Evolutionary conservation across 2,797 vertebrate species (phyloP).

Genomic region (Trichosurus vulpecula): DNA sequence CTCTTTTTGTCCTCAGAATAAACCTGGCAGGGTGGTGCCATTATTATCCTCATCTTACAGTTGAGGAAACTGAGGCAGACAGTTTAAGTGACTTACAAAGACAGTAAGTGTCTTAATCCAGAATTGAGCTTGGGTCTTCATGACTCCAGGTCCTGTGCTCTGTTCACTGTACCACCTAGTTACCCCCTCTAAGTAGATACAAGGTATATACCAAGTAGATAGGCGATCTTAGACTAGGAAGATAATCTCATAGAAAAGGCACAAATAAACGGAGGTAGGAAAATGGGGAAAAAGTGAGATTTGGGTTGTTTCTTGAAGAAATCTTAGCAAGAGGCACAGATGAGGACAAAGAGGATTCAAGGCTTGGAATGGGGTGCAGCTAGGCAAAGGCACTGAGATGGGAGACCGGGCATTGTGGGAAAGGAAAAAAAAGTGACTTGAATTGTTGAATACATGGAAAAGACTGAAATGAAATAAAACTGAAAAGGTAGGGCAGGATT

Average conservation of each 20-base stretch:
- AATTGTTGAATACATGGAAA: neutral
- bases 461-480: neutral
- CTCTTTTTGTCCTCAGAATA: neutral
- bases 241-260: neutral
- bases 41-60: neutral
- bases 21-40: neutral
- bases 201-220: neutral
- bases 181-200: neutral
- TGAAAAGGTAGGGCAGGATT: neutral
- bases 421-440: neutral
- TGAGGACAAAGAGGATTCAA: neutral
- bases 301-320: neutral
- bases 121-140: neutral
- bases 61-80: neutral
- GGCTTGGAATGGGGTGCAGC: neutral
- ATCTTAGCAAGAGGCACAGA: neutral
- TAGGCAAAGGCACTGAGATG: neutral
- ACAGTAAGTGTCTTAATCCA: neutral
- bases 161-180: neutral
- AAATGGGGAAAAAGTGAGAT: neutral
- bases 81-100: neutral
- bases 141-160: neutral
- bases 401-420: neutral
- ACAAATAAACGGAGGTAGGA: neutral
- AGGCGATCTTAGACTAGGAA: neutral